A percentile compares a stretch with the other conserved stretches of the same genome.
phyloP scores from a whole-genome alignment of 2,888 invertebrate genomes.

The Drosophila quasianomalipes region DNA sequence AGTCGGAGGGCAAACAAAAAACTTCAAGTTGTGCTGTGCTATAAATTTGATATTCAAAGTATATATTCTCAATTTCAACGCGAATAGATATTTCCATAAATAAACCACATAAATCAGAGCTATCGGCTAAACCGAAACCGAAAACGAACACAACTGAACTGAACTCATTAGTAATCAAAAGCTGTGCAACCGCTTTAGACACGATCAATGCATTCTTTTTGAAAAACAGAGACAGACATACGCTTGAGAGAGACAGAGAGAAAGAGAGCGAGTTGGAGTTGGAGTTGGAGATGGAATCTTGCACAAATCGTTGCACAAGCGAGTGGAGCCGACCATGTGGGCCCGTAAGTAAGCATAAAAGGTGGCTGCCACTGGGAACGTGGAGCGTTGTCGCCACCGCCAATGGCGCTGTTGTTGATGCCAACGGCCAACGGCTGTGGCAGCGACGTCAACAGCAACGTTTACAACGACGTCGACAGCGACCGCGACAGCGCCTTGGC shows the following conservation, averaged over 20 bases:
- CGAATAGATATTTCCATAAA: constrained; percentile 79
- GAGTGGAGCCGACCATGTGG: constrained; percentile 52
- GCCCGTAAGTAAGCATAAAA: constrained; percentile 34
- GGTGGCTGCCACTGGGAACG: constrained; percentile 59
- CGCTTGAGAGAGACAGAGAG: too few relatives aligned
- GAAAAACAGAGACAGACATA: constrained; percentile 8
- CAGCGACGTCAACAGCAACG: background rate
- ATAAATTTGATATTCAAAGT: constrained; percentile 75
- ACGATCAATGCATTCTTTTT: constrained; percentile 63
- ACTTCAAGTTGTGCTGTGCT: constrained; percentile 25
- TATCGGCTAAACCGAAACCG: constrained; percentile 47
- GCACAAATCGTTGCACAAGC: constrained; percentile 42
- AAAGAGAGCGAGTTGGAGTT: background rate
- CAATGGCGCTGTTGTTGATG: constrained; percentile 2
- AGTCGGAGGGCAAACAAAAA: constrained; percentile 5
- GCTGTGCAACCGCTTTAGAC: constrained; percentile 58
- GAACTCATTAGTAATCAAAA: constrained; percentile 79
- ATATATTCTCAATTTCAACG: constrained; percentile 73
- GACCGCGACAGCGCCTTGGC: constrained; percentile 30
- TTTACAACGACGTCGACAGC: background rate
- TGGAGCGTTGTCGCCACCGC: constrained; percentile 67
- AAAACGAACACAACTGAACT: constrained; percentile 40
- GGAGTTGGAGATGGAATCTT: constrained; percentile 21
- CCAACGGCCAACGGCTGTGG: constrained; percentile 8
- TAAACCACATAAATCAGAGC: constrained; percentile 80